Evolutionary conservation across 2,888 invertebrate genomes (phyloP).

Genomic region (Macaria notata): DNA sequence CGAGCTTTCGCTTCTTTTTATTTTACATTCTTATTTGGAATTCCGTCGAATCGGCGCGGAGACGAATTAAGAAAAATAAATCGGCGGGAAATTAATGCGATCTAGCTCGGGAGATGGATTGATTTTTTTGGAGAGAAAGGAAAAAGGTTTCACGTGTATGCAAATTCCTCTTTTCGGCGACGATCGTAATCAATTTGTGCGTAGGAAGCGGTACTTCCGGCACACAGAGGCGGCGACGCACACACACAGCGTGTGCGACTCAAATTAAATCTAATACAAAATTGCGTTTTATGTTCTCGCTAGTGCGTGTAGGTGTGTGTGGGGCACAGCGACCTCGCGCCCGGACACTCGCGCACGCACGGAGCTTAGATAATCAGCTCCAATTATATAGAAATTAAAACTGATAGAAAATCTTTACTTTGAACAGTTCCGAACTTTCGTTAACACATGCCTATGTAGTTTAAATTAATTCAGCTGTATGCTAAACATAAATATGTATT

Average conservation of each 20-base stretch:
- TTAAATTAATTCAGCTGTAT: too few relatives aligned
- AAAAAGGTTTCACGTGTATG: conserved; percentile 63
- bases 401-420: not conserved
- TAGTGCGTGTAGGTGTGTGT: conserved; percentile 75
- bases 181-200: conserved; percentile 81
- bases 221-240: conserved; percentile 47
- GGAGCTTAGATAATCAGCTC: conserved; percentile 40
- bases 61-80: conserved; percentile 42
- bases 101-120: conserved; percentile 41
- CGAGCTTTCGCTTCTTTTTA: conserved; percentile 16
- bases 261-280: conserved; percentile 83
- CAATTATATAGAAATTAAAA: conserved; percentile 22
- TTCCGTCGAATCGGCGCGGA: conserved; percentile 28
- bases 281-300: conserved; percentile 81
- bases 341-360: conserved; percentile 53
- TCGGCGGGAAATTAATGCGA: conserved; percentile 52
- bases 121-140: conserved; percentile 48
- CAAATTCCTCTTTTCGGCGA: conserved; percentile 76
- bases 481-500: too few relatives aligned
- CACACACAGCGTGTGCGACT: conserved; percentile 52
- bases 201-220: conserved; percentile 70
- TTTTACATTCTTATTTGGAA: conserved; percentile 12
- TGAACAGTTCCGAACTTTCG: too few relatives aligned
- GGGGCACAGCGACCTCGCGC: conserved; percentile 70
- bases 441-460: too few relatives aligned